phyloP scores from a whole-genome alignment of 2,113 vertebrate species.

The Holacanthus passer region DNA sequence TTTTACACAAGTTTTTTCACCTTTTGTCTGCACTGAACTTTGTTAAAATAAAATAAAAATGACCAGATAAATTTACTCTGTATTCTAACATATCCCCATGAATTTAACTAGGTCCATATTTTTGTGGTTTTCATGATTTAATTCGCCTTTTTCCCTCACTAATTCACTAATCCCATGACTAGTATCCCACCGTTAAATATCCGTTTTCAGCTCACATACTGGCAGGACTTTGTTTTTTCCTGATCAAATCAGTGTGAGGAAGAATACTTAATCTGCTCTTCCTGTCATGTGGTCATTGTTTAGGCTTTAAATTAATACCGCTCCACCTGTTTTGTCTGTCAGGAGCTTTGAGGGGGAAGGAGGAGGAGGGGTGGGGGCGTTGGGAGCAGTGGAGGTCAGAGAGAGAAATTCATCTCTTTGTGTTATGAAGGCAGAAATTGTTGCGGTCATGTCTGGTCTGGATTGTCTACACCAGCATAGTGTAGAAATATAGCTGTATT shows the following conservation, averaged over 20 bases:
- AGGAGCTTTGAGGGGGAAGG: slow-evolving; percentile 10
- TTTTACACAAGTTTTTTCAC: neutral
- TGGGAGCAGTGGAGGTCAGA: neutral
- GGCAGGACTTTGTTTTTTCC: slow-evolving; percentile 63
- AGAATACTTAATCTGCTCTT: slow-evolving; percentile 73
- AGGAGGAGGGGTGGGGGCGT: neutral
- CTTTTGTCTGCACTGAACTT: neutral
- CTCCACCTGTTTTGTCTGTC: slow-evolving; percentile 75
- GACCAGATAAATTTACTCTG: neutral
- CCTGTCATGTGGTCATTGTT: slow-evolving; percentile 75
- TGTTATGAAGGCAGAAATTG: neutral
- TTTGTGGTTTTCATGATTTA: neutral
- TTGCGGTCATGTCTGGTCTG: neutral
- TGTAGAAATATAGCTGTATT: neutral
- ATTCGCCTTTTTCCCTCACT: slow-evolving; percentile 2
- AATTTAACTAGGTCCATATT: neutral
- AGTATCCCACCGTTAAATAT: neutral
- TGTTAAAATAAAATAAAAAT: neutral
- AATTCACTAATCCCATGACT: neutral
- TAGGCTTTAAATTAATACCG: slow-evolving; percentile 65
- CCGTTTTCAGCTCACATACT: slow-evolving; percentile 18
- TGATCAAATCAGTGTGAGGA: slow-evolving; percentile 70
- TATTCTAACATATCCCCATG: neutral
- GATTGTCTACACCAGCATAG: neutral
- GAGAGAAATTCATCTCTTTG: neutral